Base-by-base conservation (phyloP, 2,888 invertebrate genomes). In the Listrodromus nycthemerus region DNA sequence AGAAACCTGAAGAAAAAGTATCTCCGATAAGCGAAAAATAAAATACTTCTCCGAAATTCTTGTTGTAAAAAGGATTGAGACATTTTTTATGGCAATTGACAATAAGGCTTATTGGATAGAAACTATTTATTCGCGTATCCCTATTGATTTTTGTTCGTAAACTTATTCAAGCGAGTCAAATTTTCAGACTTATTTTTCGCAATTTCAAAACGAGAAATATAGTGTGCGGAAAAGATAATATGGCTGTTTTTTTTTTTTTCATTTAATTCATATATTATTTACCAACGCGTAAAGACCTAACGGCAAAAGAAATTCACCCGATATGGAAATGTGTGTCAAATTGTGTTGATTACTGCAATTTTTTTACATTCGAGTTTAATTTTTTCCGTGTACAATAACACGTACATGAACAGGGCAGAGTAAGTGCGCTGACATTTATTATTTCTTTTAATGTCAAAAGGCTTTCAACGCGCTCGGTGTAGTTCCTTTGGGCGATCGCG, bases 401-500 rank as follows among this genome's bases (percentile, higher is more conserved):
- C 30, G 30, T n/a, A 16, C 27, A 61, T 7, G 30, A 24, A 61
- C 30, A 16, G 58, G 55, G 2, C 19, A 7, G 7, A 37, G 16
- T 8, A 5, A 50, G 58, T 30, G 58, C 30, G 30, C n/a, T 61
- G 58, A 61, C 58, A 30, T 61, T 61, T 61, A 30, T 27, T 27
- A 6, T 58, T 55, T 52, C 21, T 21, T 21, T 52, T 52, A 24
- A 27, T 58, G 27, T 58, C 27, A 27, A 61, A 61, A 27, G 58
- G 58, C 58, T 19, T 55, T 55, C 55, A 55, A 55, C 24, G 13
- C 48, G 48, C 13, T 27, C 67, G 67, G 24, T 55, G 24, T 24
- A 55, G 21, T 41, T 21, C 24, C 55, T 55, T 24, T 24, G 55
- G 55, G 55, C 55, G 55, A 55, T 41, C 41, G 30, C 5, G 63